These are phyloP conservation scores for Leptopilina drosophilae DNA, from an alignment of 2,888 invertebrate genomes.

Conservation along the genomic window DNA sequence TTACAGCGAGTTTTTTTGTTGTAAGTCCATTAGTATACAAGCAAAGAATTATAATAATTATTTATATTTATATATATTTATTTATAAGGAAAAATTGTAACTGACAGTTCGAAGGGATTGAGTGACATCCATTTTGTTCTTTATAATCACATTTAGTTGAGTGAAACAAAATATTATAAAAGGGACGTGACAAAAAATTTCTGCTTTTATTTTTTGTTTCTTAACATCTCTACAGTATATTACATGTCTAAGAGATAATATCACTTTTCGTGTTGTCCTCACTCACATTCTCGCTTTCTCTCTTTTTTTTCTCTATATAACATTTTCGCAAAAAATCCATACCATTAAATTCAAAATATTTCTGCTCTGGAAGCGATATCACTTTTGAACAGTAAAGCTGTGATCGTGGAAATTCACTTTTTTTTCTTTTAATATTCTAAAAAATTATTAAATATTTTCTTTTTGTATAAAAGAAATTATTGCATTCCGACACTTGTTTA, in stretches of 20 bases:
- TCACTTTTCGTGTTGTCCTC: constrained; percentile 35
- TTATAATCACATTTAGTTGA: constrained; percentile 20
- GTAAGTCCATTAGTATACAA: background rate
- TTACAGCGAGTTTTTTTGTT: background rate
- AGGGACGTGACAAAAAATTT: constrained; percentile 7
- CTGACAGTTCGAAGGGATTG: constrained; percentile 13
- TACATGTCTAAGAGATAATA: constrained; percentile 36
- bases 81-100: background rate
- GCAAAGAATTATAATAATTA: background rate
- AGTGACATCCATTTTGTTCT: constrained; percentile 20
- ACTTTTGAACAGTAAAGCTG: constrained; percentile 21
- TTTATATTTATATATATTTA: no score
- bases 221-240: constrained; percentile 34
- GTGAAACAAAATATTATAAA: constrained; percentile 3
- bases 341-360: constrained; percentile 25
- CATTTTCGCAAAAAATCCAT: constrained; percentile 13
- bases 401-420: constrained; percentile 10
- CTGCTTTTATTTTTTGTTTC: background rate
- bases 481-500: background rate
- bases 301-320: background rate
- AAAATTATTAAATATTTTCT: background rate
- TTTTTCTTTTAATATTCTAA: background rate
- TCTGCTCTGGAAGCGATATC: constrained; percentile 20
- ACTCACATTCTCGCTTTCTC: constrained; percentile 3
- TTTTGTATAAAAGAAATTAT: background rate